These are phyloP conservation scores for Gymnoscopelus braueri DNA, from an alignment of 2,797 vertebrate species.

Conservation along the genomic window DNA sequence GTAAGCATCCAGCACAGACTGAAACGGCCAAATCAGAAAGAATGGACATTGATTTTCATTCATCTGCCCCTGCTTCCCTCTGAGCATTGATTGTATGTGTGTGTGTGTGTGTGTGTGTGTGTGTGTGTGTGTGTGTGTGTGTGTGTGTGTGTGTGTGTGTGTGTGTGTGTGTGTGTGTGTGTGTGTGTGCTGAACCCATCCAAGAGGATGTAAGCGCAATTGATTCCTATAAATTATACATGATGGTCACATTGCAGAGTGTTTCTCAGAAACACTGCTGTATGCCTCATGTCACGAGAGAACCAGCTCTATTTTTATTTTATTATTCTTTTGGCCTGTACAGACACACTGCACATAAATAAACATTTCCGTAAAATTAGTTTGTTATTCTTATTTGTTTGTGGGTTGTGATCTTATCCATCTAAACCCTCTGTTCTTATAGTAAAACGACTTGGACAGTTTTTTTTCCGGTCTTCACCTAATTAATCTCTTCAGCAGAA, in stretches of 20 bases:
- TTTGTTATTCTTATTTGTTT: no score
- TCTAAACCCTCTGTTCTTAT: no score
- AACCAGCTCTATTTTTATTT: no score
- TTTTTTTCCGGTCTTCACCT: no score
- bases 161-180: slow-evolving; percentile 15
- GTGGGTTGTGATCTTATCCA: no score
- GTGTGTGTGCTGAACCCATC: slow-evolving; percentile 16
- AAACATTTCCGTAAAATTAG: no score
- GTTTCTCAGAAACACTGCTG: no score
- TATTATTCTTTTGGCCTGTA: no score
- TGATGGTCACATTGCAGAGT: slow-evolving; percentile 50
- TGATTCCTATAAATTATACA: slow-evolving; percentile 77
- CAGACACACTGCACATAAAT: no score
- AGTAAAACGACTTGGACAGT: no score
- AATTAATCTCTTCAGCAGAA: no score
- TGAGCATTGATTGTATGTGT: slow-evolving; percentile 63
- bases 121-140: slow-evolving; percentile 9
- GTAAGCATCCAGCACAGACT: slow-evolving; percentile 11
- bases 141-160: slow-evolving; percentile 24
- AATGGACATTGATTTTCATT: slow-evolving; percentile 70
- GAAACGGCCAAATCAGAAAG: slow-evolving; percentile 42
- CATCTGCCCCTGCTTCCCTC: slow-evolving; percentile 31
- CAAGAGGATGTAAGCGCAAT: slow-evolving; percentile 54
- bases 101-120: slow-evolving; percentile 4
- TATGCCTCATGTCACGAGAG: no score